Conservation (phyloP, 2,888 invertebrate genomes). For the Labia minor region DNA sequence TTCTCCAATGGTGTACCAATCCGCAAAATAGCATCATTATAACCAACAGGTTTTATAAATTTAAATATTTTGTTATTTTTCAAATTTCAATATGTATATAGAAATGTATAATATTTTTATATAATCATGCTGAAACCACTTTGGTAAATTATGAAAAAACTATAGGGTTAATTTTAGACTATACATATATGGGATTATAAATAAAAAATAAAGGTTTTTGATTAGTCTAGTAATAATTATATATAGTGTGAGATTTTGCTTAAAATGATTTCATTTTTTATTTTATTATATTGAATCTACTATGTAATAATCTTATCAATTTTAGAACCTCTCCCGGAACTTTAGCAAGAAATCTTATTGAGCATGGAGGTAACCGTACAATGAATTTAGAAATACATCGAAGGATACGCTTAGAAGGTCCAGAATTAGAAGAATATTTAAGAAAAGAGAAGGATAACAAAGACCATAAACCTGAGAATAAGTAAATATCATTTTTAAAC, state of each 20-base stretch:
- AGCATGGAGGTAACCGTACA: constrained; percentile 60
- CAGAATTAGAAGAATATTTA: constrained; percentile 64
- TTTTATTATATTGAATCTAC: too few species aligned
- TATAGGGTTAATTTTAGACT: too few species aligned
- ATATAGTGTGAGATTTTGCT: too few species aligned
- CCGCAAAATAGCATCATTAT: constrained; percentile 88
- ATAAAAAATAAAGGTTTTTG: too few species aligned
- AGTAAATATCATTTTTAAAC: constrained; percentile 33
- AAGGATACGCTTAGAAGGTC: constrained; percentile 62
- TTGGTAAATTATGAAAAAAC: too few species aligned
- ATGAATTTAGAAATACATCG: constrained; percentile 59
- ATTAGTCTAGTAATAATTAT: too few species aligned
- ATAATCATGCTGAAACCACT: too few species aligned
- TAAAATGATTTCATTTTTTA: too few species aligned
- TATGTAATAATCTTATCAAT: too few species aligned
- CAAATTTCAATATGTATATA: constrained; percentile 16
- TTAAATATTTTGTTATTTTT: constrained; percentile 14
- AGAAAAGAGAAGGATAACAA: constrained; percentile 47
- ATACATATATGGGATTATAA: too few species aligned
- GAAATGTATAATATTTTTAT: not conserved
- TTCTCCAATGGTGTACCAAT: constrained; percentile 86
- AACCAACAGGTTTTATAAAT: constrained; percentile 56
- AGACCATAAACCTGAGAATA: constrained; percentile 37
- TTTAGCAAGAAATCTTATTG: constrained; percentile 64
- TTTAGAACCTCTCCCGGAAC: constrained; percentile 68